Evolutionary conservation across 2,888 invertebrate species (phyloP), one percentile per base, ranked within the genome.

Genomic region (Noctuana brunneofusca): DNA sequence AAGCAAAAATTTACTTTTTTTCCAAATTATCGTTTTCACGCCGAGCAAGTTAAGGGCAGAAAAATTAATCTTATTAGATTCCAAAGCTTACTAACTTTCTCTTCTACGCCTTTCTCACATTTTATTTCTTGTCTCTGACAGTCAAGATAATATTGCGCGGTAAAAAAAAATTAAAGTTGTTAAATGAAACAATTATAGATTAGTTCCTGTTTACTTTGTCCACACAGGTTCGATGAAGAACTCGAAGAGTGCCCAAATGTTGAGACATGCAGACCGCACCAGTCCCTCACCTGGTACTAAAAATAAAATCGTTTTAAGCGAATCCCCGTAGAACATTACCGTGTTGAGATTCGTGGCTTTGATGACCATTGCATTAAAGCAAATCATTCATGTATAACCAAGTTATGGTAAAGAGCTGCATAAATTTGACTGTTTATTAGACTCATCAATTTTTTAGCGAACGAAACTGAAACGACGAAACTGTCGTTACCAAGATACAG

Each of bases 161-260:
- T 50, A 54, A 41, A 60, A 43, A 20, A 5, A 52, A 16, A 54
- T 41, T 14, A 72, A 41, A 73, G 70, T 63, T 75, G 75, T 73
- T 73, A 68, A 48, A 71, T 73, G 72, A 75, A 79, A 75, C 46
- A 46, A 38, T 75, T 80, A 87, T 82, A 84, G 84, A 84, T 74
- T 75, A 79, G 82, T 76, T 78, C 83, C 83, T 84, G 76, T 90
- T 89, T 89, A 87, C 84, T 90, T 79, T 90, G 89, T 89, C 89
- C 89, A 83, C 83, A 84, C 91, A 91, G 91, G 93, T 87, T 92
- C 93, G 87, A 93, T 94, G 93, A 93, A 92, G 93, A 93, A 92
- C 84, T 93, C 94, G 81, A 92, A 93, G 90, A 93, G 93, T 92
- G 93, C 93, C 87, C 93, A 93, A 92, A 92, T 92, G 92, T 93